These are phyloP conservation scores for Acipenser ruthenus DNA, from an alignment of 2,797 vertebrate species.

Conservation along the genomic window DNA sequence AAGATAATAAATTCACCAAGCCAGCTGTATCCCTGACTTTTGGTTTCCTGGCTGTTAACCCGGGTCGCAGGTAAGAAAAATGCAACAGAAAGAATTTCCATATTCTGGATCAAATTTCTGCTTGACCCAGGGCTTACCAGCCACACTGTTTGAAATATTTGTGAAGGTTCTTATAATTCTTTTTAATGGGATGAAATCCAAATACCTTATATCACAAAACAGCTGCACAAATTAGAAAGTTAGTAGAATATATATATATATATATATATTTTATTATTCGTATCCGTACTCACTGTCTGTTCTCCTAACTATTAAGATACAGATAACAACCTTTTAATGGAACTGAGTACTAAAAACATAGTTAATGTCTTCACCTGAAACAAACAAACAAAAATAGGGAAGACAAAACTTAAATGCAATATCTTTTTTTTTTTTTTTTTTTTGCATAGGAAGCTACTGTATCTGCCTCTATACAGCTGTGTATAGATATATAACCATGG, in stretches of 20 bases:
- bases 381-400: no score
- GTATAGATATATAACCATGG: no score
- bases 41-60: constrained; percentile 4
- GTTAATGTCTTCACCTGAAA: no score
- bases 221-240: no score
- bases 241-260: no score
- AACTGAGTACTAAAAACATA: no score
- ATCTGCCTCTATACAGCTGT: no score
- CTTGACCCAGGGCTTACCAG: constrained; percentile 28
- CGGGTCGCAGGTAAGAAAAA: constrained; percentile 9
- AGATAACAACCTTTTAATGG: no score
- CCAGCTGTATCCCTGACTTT: constrained; percentile 19
- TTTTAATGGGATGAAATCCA: constrained; percentile 20
- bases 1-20: constrained; percentile 30
- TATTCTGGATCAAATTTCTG: constrained; percentile 30
- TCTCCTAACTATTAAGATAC: no score
- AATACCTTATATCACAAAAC: constrained; percentile 13
- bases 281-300: no score
- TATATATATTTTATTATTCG: no score
- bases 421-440: neutral
- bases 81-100: constrained; percentile 36
- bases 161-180: constrained; percentile 28
- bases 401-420: neutral
- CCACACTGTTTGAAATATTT: constrained; percentile 30
- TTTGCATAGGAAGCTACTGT: no score